These are phyloP conservation scores for Cybosia mesomella DNA, from an alignment of 2,888 invertebrate species.

Conservation along the genomic window DNA sequence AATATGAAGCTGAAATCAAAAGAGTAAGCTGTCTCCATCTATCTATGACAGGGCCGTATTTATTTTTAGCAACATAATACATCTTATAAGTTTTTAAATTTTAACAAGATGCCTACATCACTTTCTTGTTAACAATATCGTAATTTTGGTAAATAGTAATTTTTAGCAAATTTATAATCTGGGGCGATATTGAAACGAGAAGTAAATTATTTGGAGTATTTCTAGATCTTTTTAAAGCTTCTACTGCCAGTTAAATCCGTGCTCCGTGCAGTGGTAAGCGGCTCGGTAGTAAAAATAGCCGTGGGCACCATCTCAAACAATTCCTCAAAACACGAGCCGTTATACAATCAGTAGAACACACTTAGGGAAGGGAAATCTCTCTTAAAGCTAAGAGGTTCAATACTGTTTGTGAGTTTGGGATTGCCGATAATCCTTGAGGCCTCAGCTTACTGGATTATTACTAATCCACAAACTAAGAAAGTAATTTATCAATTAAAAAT, in stretches of 20 bases:
- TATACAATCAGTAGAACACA: not conserved
- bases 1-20: no score
- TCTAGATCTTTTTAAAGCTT: not conserved
- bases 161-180: no score
- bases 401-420: conserved; percentile 14
- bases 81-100: no score
- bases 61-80: no score
- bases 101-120: no score
- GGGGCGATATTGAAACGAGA: no score
- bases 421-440: conserved; percentile 7
- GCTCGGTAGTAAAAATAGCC: not conserved
- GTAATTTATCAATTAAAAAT: not conserved
- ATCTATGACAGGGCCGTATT: no score
- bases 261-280: not conserved
- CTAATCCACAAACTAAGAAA: conserved; percentile 4
- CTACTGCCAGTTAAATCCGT: not conserved
- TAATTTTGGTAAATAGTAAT: no score
- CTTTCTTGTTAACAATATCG: no score
- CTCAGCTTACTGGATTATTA: conserved; percentile 4
- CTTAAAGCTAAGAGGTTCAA: conserved; percentile 11
- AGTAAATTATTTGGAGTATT: not conserved
- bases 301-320: not conserved
- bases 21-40: no score
- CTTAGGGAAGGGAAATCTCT: conserved; percentile 1
- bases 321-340: not conserved